Evolutionary conservation across 1,140 invertebrate species (phyloP), one percentile per base, ranked within the genome.

Genomic region (Coelopa frigida): DNA sequence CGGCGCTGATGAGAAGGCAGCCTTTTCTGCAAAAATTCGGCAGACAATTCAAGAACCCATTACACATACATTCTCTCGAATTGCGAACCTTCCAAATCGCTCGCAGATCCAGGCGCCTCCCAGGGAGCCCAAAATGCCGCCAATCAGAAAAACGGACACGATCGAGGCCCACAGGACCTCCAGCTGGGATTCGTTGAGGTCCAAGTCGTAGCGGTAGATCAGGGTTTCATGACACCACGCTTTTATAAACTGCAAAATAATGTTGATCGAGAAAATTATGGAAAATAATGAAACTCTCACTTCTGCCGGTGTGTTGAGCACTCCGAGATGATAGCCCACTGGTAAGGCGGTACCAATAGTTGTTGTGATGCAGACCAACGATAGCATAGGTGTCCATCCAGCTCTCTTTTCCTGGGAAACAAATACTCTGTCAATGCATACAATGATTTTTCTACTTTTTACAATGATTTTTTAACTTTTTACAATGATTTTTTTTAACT

Each of bases 311-410:
- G 84, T 82, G 70, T 94, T 94, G 18, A 94, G 75, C 24, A 91
- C 88, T 18, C 89, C 90, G 39, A 91, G 86, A 54, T 90, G 88
- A 62, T 85, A 94, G 26, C 92, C 92, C 50, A 89, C 83, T 24
- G 89, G 87, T 35, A 94, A 69, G 3, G 88, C 87, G n/a, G 80
- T 83, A 26, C 90, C 88, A 22, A 93, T 47, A 11, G 85, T 87
- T 20, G 83, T 84, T 4, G 80, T 76, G 32, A 81, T 53, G 14
- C 78, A 55, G 14, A 66, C 57, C 4, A 48, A n/a, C n/a, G 60
- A 31, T 24, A 65, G 26, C 12, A 65, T 36, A 11, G 55, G 49
- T 0, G 55, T 59, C 61, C 61, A 65, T 29, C 44, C 44, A n/a
- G n/a, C n/a, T n/a, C n/a, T n/a, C n/a, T n/a, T n/a, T n/a, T n/a